Evolutionary conservation across 2,113 vertebrate species (phyloP), one percentile per base, ranked within the genome.

Genomic region (Neoarius graeffei): DNA sequence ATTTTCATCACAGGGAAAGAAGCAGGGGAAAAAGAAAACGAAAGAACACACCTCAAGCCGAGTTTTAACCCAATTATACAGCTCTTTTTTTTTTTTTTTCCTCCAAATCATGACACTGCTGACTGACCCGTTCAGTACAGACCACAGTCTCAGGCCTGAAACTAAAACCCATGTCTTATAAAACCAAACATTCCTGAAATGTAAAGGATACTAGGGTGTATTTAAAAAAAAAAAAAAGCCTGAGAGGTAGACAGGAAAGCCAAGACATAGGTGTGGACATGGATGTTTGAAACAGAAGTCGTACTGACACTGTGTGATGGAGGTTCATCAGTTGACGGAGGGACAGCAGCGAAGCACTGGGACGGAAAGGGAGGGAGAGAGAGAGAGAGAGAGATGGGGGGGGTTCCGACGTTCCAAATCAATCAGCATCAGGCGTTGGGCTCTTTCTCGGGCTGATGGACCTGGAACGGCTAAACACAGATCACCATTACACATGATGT

Each of bases 371-470:
- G 76, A 7, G 52, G 35, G 52, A 59, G 73, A 42, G 25, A 52
- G 48, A 77, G 81, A 85, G 19, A 14, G 52, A 14, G 48, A 87
- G n/a, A n/a, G n/a, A n/a, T n/a, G n/a, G n/a, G n/a, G n/a, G n/a
- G n/a, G n/a, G n/a, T n/a, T 4, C 62, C 83, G 86, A 90, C 93
- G 84, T 83, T 92, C 30, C 89, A 81, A 50, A 89, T 95, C 93
- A 94, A 91, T 93, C 92, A 6, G 92, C 93, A 30, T 91, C 93
- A 30, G 94, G 94, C 1, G 93, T 93, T 10, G 94, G 88, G 87
- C 94, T 95, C 89, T 93, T 93, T 92, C 93, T 89, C 79, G 91
- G 94, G 91, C 91, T 95, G 91, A 92, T 91, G 59, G 95, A 95
- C 85, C 95, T 94, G 93, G 95, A 96, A 91, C 94, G 95, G 93